These are phyloP conservation scores for Hirundo rustica DNA, from an alignment of 2,797 vertebrate genomes.

Conservation along the genomic window DNA sequence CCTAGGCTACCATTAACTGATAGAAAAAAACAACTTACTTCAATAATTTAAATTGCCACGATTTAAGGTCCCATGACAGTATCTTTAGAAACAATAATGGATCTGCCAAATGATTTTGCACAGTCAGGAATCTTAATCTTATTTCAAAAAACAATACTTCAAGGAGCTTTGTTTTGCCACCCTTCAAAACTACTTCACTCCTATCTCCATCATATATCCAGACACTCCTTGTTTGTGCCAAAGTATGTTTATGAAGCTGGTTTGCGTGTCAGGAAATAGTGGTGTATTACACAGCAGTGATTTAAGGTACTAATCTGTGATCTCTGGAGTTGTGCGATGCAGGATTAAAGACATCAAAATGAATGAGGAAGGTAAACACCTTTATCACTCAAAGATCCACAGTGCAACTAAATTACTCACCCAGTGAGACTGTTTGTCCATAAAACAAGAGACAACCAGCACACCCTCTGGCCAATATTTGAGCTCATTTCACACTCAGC, in stretches of 20 bases:
- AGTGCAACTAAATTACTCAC: neutral
- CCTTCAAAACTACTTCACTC: neutral
- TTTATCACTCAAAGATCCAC: neutral
- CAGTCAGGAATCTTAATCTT: neutral
- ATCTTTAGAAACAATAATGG: neutral
- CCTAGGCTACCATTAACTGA: neutral
- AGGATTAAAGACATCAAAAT: constrained; percentile 2
- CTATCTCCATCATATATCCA: neutral
- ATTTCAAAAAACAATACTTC: neutral
- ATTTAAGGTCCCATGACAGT: neutral
- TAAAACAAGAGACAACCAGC: neutral
- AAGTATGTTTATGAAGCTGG: neutral
- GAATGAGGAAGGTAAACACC: constrained; percentile 13
- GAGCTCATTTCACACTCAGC: neutral
- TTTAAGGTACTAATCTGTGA: neutral
- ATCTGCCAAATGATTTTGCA: neutral
- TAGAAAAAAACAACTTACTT: rapidly evolving
- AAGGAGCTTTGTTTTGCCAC: neutral
- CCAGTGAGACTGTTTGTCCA: neutral
- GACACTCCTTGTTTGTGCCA: neutral
- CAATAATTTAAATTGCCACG: neutral
- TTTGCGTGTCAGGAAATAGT: neutral
- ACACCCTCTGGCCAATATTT: neutral
- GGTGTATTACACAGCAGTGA: neutral
- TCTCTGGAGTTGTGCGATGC: neutral